Conservation (phyloP, 2,113 vertebrate genomes). For the Platichthys stellatus region DNA sequence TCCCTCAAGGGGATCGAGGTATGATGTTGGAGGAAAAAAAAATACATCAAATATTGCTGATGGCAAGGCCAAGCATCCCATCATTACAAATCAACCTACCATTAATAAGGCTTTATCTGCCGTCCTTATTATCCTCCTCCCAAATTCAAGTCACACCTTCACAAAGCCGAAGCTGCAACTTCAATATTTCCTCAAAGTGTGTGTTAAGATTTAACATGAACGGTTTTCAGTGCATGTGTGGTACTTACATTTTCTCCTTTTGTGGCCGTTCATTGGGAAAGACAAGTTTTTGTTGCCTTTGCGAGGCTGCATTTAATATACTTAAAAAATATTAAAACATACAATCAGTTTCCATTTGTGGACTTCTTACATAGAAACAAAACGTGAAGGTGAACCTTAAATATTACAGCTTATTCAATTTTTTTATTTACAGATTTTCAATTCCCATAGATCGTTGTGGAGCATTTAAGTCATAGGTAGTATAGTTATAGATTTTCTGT, state of each 20-base stretch:
- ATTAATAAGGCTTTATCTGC: constrained; percentile 66
- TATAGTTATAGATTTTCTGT: constrained; percentile 39
- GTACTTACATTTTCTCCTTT: constrained; percentile 36
- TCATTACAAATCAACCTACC: constrained; percentile 70
- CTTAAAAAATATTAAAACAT: constrained; percentile 1
- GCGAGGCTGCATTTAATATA: constrained; percentile 31
- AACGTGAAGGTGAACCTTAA: constrained; percentile 36
- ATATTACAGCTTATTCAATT: neutral
- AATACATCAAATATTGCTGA: constrained; percentile 71
- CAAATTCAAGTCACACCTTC: constrained; percentile 69
- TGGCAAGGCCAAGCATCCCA: constrained; percentile 78
- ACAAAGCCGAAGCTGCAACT: constrained; percentile 39
- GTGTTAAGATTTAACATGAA: constrained; percentile 58
- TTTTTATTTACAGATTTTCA: neutral
- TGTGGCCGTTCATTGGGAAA: constrained; percentile 33
- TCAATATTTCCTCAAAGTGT: constrained; percentile 58
- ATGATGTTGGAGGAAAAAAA: constrained; percentile 52
- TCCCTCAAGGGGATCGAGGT: constrained; percentile 70
- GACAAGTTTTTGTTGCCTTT: constrained; percentile 22
- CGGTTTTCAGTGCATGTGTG: constrained; percentile 34
- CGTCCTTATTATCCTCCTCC: constrained; percentile 62
- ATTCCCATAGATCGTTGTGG: constrained; percentile 21
- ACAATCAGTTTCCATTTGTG: constrained; percentile 4
- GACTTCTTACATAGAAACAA: constrained; percentile 32
- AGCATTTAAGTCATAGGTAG: constrained; percentile 28